A percentile compares a stretch with the other conserved stretches of the same genome.
Conservation (phyloP, 2,888 invertebrate genomes). For the Amiota minor region DNA sequence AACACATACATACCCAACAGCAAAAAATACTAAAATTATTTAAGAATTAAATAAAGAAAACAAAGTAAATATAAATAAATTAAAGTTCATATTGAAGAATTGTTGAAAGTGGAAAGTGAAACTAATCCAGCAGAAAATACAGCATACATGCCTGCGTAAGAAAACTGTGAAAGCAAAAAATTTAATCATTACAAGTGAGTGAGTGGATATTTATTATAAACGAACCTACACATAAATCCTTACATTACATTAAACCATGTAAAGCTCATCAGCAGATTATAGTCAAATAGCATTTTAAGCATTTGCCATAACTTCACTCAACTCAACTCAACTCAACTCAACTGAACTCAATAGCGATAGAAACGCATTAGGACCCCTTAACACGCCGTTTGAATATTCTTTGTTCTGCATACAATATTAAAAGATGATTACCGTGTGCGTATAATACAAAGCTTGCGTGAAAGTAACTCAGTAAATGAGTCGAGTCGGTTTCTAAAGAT, state of each 20-base stretch:
- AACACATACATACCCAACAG: conserved; percentile 27
- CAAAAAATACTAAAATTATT: conserved; percentile 29
- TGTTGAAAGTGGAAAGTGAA: not conserved
- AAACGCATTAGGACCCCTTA: conserved; percentile 3
- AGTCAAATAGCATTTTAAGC: conserved; percentile 69
- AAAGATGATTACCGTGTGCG: conserved; percentile 48
- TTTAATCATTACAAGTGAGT: not conserved
- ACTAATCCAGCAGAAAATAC: too few species aligned
- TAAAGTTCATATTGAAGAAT: not conserved
- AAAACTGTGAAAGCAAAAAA: not conserved
- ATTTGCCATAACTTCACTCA: conserved; percentile 52
- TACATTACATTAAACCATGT: conserved; percentile 58
- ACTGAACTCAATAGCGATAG: conserved; percentile 38
- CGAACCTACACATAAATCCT: not conserved
- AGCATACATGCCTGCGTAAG: too few species aligned
- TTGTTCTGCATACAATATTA: conserved; percentile 47
- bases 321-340: conserved; percentile 39
- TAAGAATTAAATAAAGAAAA: conserved; percentile 33
- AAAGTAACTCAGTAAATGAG: conserved; percentile 1
- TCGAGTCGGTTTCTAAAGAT: not conserved
- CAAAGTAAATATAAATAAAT: conserved; percentile 38
- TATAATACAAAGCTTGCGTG: not conserved
- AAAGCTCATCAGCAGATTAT: conserved; percentile 67
- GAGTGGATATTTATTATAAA: not conserved
- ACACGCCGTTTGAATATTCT: conserved; percentile 11